Evolutionary conservation across 2,797 vertebrate genomes (phyloP), one percentile per base, ranked within the genome.

Genomic region (Allobates femoralis): DNA sequence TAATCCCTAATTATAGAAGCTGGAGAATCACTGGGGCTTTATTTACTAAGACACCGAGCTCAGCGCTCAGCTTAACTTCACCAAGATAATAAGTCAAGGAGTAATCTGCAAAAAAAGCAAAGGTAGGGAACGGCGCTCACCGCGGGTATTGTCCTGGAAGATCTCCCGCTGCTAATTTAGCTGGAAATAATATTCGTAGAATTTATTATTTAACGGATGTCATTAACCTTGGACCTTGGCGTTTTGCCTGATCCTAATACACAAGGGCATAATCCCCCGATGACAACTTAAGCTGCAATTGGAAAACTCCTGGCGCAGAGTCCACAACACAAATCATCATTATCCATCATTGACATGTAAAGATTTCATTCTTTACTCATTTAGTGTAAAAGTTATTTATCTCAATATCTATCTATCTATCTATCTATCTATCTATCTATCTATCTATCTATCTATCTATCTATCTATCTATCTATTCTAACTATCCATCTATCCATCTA

Each of bases 1-100:
- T 85, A 79, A 85, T 85, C 64, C 53, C 84, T 85, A 79, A 85
- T 85, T 85, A 85, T 32, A 67, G 76, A 53, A 69, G 64, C 76
- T 19, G n/a, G 18, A 67, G 53, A 85, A 41, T 30, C 84, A 46
- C 84, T 11, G n/a, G 62, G 56, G 75, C 84, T 67, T 85, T 69
- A 30, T 58, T 18, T 56, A 77, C 62, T 37, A 67, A 85, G 76
- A 79, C 30, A 19, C 67, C 28, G 34, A 62, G 73, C 56, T 66
- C 71, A 62, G 73, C 56, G 53, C 71, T 76, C 23, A n/a, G 74
- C 41, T 78, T 66, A 66, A 56, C 66, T 64, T 32, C 23, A 76
- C 34, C 26, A 76, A 32, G 58, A 66, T 85, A 64, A 84, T 78
- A 64, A 85, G 83, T 66, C 51, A 85, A 71, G 53, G 26, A 78